phyloP scores from a whole-genome alignment of 1,140 invertebrate species.

The Drosophila nebulosa region DNA sequence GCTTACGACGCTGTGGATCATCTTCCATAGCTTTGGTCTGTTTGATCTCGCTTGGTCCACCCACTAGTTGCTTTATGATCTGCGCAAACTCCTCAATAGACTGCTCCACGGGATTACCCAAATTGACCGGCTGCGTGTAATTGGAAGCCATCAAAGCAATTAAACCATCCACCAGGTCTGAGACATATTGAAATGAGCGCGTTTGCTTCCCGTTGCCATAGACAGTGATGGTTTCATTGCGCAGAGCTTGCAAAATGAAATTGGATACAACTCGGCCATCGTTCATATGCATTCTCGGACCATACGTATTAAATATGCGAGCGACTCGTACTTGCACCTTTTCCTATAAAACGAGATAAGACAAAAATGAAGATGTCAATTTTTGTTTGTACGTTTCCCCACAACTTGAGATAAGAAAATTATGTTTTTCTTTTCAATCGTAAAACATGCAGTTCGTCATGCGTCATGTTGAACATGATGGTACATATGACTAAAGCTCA shows the following conservation, averaged over 20 bases:
- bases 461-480: no score
- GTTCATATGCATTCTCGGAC: slow-evolving; percentile 99
- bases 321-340: slow-evolving; percentile 97
- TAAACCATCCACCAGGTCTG: slow-evolving; percentile 97
- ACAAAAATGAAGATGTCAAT: neutral
- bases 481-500: no score
- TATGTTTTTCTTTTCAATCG: no score
- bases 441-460: no score
- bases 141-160: slow-evolving; percentile 96
- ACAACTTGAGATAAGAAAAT: no score
- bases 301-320: slow-evolving; percentile 99
- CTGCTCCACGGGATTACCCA: slow-evolving; percentile 99
- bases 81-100: slow-evolving; percentile 97
- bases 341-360: slow-evolving; percentile 82
- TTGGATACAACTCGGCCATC: slow-evolving; percentile 99
- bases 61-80: slow-evolving; percentile 94
- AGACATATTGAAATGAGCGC: slow-evolving; percentile 98
- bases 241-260: slow-evolving; percentile 98
- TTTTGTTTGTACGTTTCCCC: no score
- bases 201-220: slow-evolving; percentile 98
- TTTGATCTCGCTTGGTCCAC: slow-evolving; percentile 91
- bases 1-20: slow-evolving; percentile 96
- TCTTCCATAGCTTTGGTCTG: slow-evolving; percentile 93
- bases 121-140: slow-evolving; percentile 95
- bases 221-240: slow-evolving; percentile 96